phyloP scores from a whole-genome alignment of 2,113 vertebrate species.

The Calidris pugnax region DNA sequence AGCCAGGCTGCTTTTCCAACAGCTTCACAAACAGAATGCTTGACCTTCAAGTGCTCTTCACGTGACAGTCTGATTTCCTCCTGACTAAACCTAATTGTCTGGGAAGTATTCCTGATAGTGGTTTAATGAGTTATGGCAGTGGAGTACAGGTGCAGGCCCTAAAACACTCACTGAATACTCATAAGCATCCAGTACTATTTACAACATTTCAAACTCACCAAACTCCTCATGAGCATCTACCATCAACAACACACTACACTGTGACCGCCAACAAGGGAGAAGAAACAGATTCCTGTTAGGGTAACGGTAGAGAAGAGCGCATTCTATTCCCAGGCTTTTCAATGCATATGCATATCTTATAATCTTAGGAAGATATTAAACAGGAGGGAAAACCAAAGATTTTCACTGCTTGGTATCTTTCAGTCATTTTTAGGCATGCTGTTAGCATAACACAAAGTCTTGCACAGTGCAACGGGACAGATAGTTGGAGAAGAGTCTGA shows the following conservation, averaged over 20 bases:
- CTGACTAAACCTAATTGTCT: background rate
- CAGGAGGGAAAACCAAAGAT: rapidly evolving
- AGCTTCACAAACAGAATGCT: background rate
- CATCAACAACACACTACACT: background rate
- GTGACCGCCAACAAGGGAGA: background rate
- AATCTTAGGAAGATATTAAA: background rate
- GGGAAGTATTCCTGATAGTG: background rate
- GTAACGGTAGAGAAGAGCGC: background rate
- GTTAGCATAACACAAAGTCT: background rate
- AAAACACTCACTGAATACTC: background rate
- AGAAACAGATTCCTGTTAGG: background rate
- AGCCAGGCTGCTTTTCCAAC: background rate
- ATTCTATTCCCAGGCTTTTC: background rate
- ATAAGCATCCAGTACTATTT: background rate
- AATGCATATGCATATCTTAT: background rate
- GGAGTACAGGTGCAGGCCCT: background rate
- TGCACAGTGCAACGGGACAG: background rate
- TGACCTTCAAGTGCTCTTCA: background rate
- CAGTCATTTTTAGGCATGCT: background rate
- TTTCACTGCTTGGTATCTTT: background rate
- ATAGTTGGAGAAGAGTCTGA: background rate
- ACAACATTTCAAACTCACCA: background rate
- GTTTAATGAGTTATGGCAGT: background rate
- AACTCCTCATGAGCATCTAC: background rate
- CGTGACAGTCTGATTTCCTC: background rate